Evolutionary conservation across 92 coral and sea anemone genomes (phyloP).

Genomic region (Siderastrea siderea): DNA sequence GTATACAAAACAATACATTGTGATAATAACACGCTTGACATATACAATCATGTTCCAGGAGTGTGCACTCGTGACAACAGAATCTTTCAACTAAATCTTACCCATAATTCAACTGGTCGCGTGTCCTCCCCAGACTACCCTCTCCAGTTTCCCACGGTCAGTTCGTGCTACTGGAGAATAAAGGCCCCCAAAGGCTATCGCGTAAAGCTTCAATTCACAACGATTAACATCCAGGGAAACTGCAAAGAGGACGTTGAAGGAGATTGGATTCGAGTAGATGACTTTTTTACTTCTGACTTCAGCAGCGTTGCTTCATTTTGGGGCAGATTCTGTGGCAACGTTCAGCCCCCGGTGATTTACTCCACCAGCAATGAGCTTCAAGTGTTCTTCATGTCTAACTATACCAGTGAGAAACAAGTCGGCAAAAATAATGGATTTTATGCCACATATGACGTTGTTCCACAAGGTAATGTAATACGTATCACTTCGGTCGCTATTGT

Average conservation of each 20-base stretch:
- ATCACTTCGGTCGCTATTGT: no score
- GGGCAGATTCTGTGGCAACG: slow-evolving; percentile 32
- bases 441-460: slow-evolving; percentile 31
- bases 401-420: not conserved
- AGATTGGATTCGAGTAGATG: slow-evolving; percentile 42
- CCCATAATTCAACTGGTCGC: slow-evolving; percentile 36
- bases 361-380: slow-evolving; percentile 51
- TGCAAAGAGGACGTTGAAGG: not conserved
- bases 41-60: slow-evolving; percentile 6
- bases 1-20: no score
- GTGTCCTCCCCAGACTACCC: slow-evolving; percentile 57
- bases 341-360: slow-evolving; percentile 22
- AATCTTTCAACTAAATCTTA: slow-evolving; percentile 32
- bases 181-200: slow-evolving; percentile 37
- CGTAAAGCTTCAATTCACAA: slow-evolving; percentile 30
- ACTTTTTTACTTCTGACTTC: slow-evolving; percentile 27
- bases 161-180: slow-evolving; percentile 35
- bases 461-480: slow-evolving; percentile 23
- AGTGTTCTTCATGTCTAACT: slow-evolving; percentile 40
- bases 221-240: slow-evolving; percentile 20
- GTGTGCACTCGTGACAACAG: slow-evolving; percentile 35
- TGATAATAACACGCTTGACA: not conserved
- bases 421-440: slow-evolving; percentile 16
- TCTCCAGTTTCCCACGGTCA: slow-evolving; percentile 11
- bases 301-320: slow-evolving; percentile 27